A percentile compares a stretch with the other conserved stretches of the same genome.
These are phyloP conservation scores for Dicentrarchus labrax DNA, from an alignment of 2,113 vertebrate species.

Conservation along the genomic window DNA sequence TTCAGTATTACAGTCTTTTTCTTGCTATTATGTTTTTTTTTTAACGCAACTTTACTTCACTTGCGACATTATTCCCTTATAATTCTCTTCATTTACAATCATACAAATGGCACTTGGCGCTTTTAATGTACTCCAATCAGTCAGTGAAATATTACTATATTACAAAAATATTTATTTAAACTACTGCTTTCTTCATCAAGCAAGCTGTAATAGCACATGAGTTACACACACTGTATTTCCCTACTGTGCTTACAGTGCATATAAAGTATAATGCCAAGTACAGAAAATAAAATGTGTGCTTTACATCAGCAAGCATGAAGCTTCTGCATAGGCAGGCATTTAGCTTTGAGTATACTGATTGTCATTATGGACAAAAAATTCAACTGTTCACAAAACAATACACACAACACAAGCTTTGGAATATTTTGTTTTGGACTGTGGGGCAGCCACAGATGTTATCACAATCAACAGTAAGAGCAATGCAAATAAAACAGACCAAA, in stretches of 20 bases:
- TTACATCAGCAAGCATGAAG: slow-evolving; percentile 23
- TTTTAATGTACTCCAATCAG: slow-evolving; percentile 44
- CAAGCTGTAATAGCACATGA: slow-evolving; percentile 15
- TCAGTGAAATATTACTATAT: slow-evolving; percentile 16
- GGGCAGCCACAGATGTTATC: slow-evolving; percentile 27
- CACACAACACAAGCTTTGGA: slow-evolving; percentile 40
- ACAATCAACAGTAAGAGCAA: slow-evolving; percentile 40
- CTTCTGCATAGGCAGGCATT: slow-evolving; percentile 51
- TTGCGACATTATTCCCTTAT: slow-evolving; percentile 3
- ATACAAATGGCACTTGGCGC: slow-evolving; percentile 34
- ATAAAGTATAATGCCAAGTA: background rate
- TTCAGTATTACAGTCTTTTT: slow-evolving; percentile 32
- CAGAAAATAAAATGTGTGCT: slow-evolving; percentile 2
- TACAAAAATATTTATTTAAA: slow-evolving; percentile 38
- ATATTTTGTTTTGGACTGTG: slow-evolving; percentile 20
- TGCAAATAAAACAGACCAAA: slow-evolving; percentile 1
- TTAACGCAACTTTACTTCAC: slow-evolving; percentile 1
- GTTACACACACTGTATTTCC: slow-evolving; percentile 12
- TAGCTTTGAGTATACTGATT: slow-evolving; percentile 46
- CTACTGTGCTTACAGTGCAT: slow-evolving; percentile 23
- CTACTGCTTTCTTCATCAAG: slow-evolving; percentile 4
- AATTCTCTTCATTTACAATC: background rate
- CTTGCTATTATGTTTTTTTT: background rate
- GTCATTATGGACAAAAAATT: slow-evolving; percentile 33
- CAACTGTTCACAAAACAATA: slow-evolving; percentile 35